Percentiles rank a stretch among this genome's conserved stretches.
phyloP scores from a whole-genome alignment of 2,113 vertebrate genomes.

The Quiscalus mexicanus region DNA sequence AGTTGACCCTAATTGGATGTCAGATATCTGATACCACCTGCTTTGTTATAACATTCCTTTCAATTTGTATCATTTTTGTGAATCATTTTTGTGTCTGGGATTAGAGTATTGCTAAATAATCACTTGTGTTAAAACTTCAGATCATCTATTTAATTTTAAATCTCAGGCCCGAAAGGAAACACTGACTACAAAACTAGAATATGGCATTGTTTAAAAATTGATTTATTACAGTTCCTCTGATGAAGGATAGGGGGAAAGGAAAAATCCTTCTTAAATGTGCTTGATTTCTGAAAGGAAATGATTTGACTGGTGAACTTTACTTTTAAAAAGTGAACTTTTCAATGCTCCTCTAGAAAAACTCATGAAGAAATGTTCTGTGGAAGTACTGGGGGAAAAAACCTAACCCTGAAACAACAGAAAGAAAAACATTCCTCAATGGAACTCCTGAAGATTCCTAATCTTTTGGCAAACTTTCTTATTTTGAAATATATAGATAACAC shows the following conservation, averaged over 20 bases:
- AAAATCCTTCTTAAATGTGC: not conserved
- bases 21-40: not conserved
- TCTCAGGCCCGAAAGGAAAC: not conserved
- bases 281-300: not conserved
- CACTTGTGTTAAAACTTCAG: not conserved
- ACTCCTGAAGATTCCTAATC: not conserved
- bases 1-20: not conserved
- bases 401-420: not conserved
- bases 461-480: not conserved
- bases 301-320: not conserved
- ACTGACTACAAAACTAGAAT: not conserved
- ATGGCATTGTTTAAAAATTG: not conserved
- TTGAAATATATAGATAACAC: not conserved
- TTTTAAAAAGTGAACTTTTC: not conserved
- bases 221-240: not conserved
- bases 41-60: not conserved
- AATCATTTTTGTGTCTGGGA: not conserved
- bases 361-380: not conserved
- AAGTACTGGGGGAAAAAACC: not conserved
- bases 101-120: not conserved
- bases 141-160: not conserved
- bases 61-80: not conserved
- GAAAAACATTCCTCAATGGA: not conserved
- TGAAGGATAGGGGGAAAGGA: not conserved
- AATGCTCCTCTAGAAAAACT: not conserved